Percentiles rank a stretch among this genome's conserved stretches.
phyloP scores from a whole-genome alignment of 2,888 invertebrate genomes.

The Hirtodrosophila alboralis region DNA sequence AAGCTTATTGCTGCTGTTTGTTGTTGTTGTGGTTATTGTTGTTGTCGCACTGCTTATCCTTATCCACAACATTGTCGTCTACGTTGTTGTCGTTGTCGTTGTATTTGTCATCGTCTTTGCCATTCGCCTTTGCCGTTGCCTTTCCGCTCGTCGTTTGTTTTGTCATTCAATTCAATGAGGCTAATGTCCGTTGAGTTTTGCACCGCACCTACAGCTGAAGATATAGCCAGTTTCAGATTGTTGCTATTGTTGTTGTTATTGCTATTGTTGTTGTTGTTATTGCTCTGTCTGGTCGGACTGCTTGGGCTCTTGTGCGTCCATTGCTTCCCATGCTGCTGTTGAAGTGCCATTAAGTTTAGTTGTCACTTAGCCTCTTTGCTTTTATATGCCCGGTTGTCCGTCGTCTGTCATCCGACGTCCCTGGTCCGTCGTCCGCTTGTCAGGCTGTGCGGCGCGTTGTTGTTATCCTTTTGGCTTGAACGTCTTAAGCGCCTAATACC shows the following conservation, averaged over 20 bases:
- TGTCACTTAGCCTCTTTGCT: conserved; percentile 83
- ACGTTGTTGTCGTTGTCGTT: conserved; percentile 15
- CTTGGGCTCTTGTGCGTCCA: conserved; percentile 74
- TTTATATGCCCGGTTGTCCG: conserved; percentile 66
- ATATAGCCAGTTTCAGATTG: conserved; percentile 48
- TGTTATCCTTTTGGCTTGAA: conserved; percentile 80
- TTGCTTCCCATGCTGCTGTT: conserved; percentile 81
- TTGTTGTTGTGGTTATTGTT: conserved; percentile 44
- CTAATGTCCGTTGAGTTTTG: conserved; percentile 82
- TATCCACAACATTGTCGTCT: conserved; percentile 74
- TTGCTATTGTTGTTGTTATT: conserved; percentile 1
- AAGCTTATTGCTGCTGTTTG: conserved; percentile 57
- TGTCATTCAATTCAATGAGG: conserved; percentile 82
- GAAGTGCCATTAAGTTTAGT: conserved; percentile 83
- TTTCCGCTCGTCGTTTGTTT: conserved; percentile 77
- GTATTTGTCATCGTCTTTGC: conserved; percentile 20
- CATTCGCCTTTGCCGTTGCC: conserved; percentile 38
- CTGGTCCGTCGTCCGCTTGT: conserved; percentile 28
- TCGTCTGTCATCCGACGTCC: conserved; percentile 23
- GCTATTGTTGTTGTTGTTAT: conserved; percentile 24
- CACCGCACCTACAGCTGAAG: conserved; percentile 69
- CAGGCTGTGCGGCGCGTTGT: conserved; percentile 51
- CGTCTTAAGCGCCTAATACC: conserved; percentile 80
- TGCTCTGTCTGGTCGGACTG: conserved; percentile 43
- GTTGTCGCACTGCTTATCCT: conserved; percentile 74